These are phyloP conservation scores for Leptinotarsa texana DNA, from an alignment of 1,140 invertebrate genomes.

Conservation along the genomic window DNA sequence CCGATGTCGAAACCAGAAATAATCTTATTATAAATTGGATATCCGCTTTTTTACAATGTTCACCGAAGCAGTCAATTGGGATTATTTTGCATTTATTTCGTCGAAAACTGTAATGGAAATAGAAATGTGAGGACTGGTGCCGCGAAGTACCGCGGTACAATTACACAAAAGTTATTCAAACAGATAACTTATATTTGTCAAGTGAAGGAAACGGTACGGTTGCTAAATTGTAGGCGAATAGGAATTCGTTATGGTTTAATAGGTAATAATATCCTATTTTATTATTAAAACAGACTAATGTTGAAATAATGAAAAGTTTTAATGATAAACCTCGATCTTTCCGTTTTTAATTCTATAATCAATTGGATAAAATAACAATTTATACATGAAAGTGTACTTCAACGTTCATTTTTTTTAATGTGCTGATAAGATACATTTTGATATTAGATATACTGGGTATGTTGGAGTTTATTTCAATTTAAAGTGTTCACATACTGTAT, in stretches of 20 bases:
- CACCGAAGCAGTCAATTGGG: not conserved
- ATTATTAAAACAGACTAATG: constrained; percentile 13
- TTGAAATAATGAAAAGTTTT: constrained; percentile 24
- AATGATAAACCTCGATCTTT: constrained; percentile 9
- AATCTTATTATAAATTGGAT: constrained; percentile 1
- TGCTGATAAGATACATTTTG: not conserved
- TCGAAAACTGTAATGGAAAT: not conserved
- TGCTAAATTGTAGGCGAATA: constrained; percentile 19
- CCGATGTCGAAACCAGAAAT: not conserved
- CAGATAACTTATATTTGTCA: constrained; percentile 18
- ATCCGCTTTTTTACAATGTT: not conserved
- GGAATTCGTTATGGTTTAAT: constrained; percentile 25
- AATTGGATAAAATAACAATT: too few species aligned
- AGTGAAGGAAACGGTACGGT: constrained; percentile 12
- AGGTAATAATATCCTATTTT: constrained; percentile 21
- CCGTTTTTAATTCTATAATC: not conserved
- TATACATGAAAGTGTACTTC: too few species aligned
- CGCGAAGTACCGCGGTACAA: not conserved
- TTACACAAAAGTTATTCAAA: constrained; percentile 20
- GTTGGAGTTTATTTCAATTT: too few species aligned
- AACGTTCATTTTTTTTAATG: not conserved
- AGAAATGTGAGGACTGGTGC: not conserved
- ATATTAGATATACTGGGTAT: too few species aligned
- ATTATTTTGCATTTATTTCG: not conserved
- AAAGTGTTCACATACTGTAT: too few species aligned